phyloP scores from a whole-genome alignment of 2,888 invertebrate genomes.

The Peribatodes rhomboidaria region DNA sequence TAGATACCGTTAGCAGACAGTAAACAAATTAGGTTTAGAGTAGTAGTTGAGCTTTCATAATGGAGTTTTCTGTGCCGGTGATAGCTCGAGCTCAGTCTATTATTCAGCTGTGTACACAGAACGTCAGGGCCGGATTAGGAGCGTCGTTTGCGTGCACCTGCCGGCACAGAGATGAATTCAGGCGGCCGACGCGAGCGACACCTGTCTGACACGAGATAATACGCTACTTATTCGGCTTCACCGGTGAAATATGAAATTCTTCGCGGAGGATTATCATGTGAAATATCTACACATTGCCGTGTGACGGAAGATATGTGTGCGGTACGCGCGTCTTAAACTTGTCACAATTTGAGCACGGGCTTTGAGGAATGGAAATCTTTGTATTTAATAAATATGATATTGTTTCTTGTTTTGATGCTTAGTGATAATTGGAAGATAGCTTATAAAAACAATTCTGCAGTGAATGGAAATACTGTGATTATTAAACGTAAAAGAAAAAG shows the following conservation, averaged over 20 bases:
- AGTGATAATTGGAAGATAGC: no score
- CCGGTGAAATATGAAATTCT: conserved; percentile 81
- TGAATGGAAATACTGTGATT: no score
- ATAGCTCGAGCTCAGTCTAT: conserved; percentile 56
- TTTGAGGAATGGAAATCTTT: conserved; percentile 21
- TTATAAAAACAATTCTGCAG: no score
- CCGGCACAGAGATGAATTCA: conserved; percentile 77
- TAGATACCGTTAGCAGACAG: conserved; percentile 31
- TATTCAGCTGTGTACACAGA: conserved; percentile 56
- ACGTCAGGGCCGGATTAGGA: conserved; percentile 73
- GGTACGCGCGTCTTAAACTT: conserved; percentile 42
- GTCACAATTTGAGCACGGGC: conserved; percentile 31
- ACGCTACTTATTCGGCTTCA: conserved; percentile 78
- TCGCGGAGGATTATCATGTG: conserved; percentile 69
- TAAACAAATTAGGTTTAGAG: conserved; percentile 50
- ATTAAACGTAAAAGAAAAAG: no score
- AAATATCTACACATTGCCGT: conserved; percentile 51
- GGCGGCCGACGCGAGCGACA: conserved; percentile 76
- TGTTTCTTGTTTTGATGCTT: neutral
- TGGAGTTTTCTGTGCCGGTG: conserved; percentile 59
- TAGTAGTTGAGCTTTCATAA: conserved; percentile 49
- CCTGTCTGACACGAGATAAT: conserved; percentile 81
- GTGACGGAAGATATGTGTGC: conserved; percentile 42
- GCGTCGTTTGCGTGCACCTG: conserved; percentile 76
- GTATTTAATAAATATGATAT: conserved; percentile 2